Evolutionary conservation across 2,113 vertebrate genomes (phyloP).

Genomic region (Mixornis gularis): DNA sequence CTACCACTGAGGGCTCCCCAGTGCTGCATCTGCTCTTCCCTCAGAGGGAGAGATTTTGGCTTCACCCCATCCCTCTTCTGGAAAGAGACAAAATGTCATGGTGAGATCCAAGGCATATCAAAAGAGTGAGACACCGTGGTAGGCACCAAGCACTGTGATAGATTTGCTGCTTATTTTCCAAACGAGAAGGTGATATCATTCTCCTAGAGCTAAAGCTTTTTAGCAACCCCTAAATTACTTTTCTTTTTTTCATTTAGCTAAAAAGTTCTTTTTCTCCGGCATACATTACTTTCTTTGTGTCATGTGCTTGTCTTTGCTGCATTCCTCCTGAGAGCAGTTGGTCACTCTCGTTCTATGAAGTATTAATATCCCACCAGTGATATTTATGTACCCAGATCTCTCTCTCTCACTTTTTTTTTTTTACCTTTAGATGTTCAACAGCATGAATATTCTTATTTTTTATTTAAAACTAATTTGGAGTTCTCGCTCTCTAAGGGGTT

Average conservation of each 20-base stretch:
- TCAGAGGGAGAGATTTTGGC: neutral
- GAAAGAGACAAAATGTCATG: neutral
- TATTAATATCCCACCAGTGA: conserved; percentile 78
- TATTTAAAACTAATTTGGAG: conserved; percentile 99
- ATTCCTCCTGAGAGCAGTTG: conserved; percentile 34
- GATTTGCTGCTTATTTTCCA: neutral
- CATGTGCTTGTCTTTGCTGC: conserved; percentile 20
- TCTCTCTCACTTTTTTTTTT: conserved; percentile 67
- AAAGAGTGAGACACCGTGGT: neutral
- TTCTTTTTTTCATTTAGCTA: neutral
- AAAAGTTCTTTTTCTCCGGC: neutral
- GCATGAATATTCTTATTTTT: conserved; percentile 98
- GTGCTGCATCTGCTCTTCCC: neutral
- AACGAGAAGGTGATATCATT: neutral
- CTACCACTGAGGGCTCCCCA: neutral
- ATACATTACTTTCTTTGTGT: conserved; percentile 12
- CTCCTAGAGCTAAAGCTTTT: neutral
- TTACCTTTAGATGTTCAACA: conserved; percentile 94
- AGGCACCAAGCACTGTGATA: neutral
- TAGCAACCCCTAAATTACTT: neutral
- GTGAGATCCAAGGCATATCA: neutral
- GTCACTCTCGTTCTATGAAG: conserved; percentile 63
- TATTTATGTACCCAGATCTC: conserved; percentile 78
- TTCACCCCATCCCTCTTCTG: neutral
- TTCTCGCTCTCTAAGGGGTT: conserved; percentile 92